Evolutionary conservation across 2,113 vertebrate genomes (phyloP), one percentile per base, ranked within the genome.

Genomic region (Lutjanus erythropterus): DNA sequence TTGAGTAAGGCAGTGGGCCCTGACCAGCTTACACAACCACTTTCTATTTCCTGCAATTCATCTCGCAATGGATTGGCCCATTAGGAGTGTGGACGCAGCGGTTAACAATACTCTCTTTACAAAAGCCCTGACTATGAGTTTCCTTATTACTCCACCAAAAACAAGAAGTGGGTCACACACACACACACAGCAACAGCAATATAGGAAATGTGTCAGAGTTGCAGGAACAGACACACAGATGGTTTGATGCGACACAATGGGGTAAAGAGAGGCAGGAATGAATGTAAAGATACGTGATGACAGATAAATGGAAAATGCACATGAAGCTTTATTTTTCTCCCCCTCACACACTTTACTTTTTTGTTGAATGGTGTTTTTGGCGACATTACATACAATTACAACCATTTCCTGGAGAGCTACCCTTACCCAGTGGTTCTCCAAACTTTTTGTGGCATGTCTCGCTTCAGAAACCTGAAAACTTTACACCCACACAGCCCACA

Each of bases 61-160:
- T 88, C 71, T 83, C 21, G 0, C 55, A 84, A 77, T 73, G 71
- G 52, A 86, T 71, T 80, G 88, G 75, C 75, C 65, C 73, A 84
- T 83, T 74, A 61, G 46, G 69, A 84, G 85, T 80, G 72, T 86
- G 85, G 75, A 74, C 6, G 27, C 47, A 58, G 61, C 55, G 29
- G 58, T 78, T 74, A 52, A 86, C 80, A 88, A 86, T 74, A 59
- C 68, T 25, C 71, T 62, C 75, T 74, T 75, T 42, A 86, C 78
- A 56, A 85, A 89, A 91, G 65, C 75, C 56, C 78, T 80, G 86
- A 94, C 88, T 92, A 93, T 92, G 84, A 84, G 84, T 87, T 93
- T 94, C 91, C 89, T 91, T 90, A 91, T 86, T 89, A 83, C 86
- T 70, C 46, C 75, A 84, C 85, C 60, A 83, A 92, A 93, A 94